Percentiles rank a stretch among this genome's conserved stretches.
phyloP scores from a whole-genome alignment of 2,888 invertebrate species.

The Drosophila colorata region DNA sequence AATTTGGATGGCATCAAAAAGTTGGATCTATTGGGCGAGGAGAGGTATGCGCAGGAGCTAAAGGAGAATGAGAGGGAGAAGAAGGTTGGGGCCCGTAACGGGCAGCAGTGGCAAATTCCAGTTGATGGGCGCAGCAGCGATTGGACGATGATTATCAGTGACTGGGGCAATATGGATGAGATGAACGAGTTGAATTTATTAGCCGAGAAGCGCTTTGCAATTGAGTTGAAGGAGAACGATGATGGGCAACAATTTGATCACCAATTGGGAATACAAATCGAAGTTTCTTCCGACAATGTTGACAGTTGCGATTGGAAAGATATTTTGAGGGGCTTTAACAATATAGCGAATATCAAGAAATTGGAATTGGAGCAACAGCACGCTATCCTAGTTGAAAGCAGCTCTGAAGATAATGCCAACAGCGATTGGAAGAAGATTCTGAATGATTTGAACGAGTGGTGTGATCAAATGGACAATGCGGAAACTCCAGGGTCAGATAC shows the following conservation, averaged over 20 bases:
- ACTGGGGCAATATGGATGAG: not conserved
- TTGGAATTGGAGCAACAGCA: not conserved
- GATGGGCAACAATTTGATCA: not conserved
- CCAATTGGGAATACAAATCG: not conserved
- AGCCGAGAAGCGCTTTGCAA: not conserved
- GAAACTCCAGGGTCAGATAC: not conserved
- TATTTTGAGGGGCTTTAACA: not conserved
- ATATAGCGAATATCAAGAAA: no score
- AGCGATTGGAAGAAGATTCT: conserved; percentile 2
- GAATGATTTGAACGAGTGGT: conserved; percentile 4
- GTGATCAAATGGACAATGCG: not conserved
- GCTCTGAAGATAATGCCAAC: not conserved
- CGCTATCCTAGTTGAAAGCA: not conserved
- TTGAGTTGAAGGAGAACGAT: not conserved
- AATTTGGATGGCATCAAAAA: not conserved
- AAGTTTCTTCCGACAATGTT: not conserved
- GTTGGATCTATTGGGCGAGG: conserved; percentile 4
- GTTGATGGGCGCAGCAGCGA: not conserved
- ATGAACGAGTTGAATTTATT: not conserved
- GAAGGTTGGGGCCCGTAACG: not conserved
- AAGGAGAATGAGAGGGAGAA: not conserved
- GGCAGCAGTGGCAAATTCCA: not conserved
- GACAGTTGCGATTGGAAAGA: not conserved
- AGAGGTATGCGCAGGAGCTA: not conserved
- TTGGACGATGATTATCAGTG: not conserved